Base-by-base conservation (phyloP, 2,797 vertebrate species). In the Spea hammondii region DNA sequence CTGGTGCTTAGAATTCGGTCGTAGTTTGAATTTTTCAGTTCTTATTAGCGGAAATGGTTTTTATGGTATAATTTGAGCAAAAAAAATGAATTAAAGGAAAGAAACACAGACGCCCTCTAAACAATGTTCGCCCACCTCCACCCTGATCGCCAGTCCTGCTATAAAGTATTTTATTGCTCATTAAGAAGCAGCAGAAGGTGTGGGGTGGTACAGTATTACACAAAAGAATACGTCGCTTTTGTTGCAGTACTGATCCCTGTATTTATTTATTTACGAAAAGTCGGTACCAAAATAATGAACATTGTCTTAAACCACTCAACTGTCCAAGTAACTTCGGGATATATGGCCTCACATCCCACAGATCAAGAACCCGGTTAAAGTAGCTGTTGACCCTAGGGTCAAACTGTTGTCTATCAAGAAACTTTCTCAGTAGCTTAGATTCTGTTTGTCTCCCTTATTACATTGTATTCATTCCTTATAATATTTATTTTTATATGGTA, bases 321-420 rank as follows among this genome's bases (percentile, higher is more conserved):
- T 70, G 48, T 13, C n/a, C 45, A 60, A 46, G 4, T 47, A 46
- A 68, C 14, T 65, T 70, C 32, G 45, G 59, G 14, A 13, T 59
- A 59, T 5, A 59, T 12, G n/a, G 57, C 13, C 5, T 84, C 85
- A 53, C 71, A 80, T 70, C 73, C 84, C 70, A 74, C 85, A 87
- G 85, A 89, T 90, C 85, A 89, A 87, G 89, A 89, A 88, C 64
- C 86, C 84, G 88, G 81, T 87, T 88, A 88, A 89, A 88, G 83
- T 88, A 86, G 85, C 80, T 85, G 79, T 83, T 91, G 90, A 91
- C 91, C 90, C 45, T 3, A 68, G 74, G 91, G 90, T 91, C 92
- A 92, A 83, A 78, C 74, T 13, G 67, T 84, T 85, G 79, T 89
- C 78, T 85, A 85, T 90, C 85, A 89, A 84, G 79, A 59, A 79